Percentiles rank a stretch among this genome's conserved stretches.
phyloP scores from a whole-genome alignment of 2,888 invertebrate genomes.

The Aleiodes leptofemur region DNA sequence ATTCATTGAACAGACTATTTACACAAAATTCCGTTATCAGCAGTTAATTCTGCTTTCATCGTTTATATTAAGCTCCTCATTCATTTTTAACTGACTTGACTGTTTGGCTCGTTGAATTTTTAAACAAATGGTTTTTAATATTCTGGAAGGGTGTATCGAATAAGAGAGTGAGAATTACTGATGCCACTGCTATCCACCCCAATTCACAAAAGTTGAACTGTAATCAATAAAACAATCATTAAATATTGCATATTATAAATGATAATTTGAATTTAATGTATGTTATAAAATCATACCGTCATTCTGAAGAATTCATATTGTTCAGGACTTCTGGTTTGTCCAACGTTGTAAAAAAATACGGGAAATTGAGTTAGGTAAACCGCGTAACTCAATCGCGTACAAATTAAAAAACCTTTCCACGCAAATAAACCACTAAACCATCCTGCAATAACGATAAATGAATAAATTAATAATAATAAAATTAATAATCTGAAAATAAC shows the following conservation, averaged over 20 bases:
- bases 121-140: constrained; percentile 78
- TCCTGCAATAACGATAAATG: constrained; percentile 73
- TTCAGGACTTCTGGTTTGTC: constrained; percentile 78
- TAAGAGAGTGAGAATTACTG: constrained; percentile 79
- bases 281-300: constrained; percentile 74
- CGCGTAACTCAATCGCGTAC: constrained; percentile 83
- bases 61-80: constrained; percentile 1
- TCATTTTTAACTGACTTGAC: constrained; percentile 5
- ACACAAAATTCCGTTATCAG: neutral
- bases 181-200: constrained; percentile 77
- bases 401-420: constrained; percentile 80
- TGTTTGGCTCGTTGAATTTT: constrained; percentile 43
- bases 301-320: constrained; percentile 79
- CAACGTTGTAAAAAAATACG: constrained; percentile 83
- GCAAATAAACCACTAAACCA: constrained; percentile 77
- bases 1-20: constrained; percentile 25
- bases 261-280: no score
- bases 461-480: neutral
- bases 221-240: constrained; percentile 60
- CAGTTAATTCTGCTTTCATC: neutral
- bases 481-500: no score
- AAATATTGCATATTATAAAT: constrained; percentile 6
- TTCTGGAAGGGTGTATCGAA: constrained; percentile 84
- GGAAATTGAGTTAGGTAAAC: constrained; percentile 85
- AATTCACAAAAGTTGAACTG: constrained; percentile 81